These are phyloP conservation scores for Gnathonemus longibarbis DNA, from an alignment of 2,113 vertebrate species.

Conservation along the genomic window DNA sequence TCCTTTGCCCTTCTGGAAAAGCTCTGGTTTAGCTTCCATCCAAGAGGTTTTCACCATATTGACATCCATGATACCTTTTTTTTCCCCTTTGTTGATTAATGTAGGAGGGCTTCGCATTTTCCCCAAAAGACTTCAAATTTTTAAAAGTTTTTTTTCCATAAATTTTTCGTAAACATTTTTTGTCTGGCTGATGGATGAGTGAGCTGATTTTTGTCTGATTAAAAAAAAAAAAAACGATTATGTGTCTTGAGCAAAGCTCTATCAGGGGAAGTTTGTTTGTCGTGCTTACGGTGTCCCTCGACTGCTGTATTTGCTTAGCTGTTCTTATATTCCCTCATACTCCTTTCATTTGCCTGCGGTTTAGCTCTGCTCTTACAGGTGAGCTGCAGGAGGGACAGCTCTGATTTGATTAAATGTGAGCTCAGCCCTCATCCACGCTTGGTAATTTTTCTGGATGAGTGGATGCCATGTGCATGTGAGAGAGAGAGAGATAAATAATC, in stretches of 20 bases:
- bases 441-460: not conserved
- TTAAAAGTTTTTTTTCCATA: not conserved
- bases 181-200: not conserved
- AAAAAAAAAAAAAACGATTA: too few species aligned
- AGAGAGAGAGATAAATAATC: not conserved
- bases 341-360: not conserved
- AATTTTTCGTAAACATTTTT: not conserved
- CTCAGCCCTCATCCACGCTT: not conserved
- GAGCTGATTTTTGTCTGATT: not conserved
- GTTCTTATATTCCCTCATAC: not conserved
- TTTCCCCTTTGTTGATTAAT: not conserved
- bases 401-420: slow-evolving; percentile 7
- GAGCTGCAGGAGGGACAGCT: not conserved
- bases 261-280: not conserved
- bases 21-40: not conserved
- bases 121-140: not conserved
- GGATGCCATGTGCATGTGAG: not conserved
- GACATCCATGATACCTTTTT: not conserved
- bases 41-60: not conserved
- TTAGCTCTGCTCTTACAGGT: not conserved
- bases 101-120: not conserved
- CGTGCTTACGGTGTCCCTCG: not conserved
- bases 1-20: not conserved
- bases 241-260: not conserved
- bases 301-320: not conserved